These are phyloP conservation scores for Chiroxiphia lanceolata DNA, from an alignment of 2,797 vertebrate species.

Conservation along the genomic window DNA sequence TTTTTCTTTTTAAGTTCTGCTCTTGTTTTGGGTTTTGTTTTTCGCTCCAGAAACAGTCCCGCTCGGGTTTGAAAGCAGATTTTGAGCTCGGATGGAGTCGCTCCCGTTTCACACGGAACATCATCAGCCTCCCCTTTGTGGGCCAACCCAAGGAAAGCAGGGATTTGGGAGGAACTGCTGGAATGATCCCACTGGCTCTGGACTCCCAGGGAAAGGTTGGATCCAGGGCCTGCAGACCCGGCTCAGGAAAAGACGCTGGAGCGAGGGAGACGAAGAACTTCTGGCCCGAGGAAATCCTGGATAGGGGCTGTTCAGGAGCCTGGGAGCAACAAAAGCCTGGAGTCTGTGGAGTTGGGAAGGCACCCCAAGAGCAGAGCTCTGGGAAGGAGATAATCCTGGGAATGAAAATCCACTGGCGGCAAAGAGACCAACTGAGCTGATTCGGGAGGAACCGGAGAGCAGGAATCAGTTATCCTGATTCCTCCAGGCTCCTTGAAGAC, in stretches of 20 bases:
- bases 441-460: background rate
- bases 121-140: background rate
- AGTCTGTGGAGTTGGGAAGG: background rate
- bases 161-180: background rate
- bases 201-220: background rate
- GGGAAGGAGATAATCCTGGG: background rate
- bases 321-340: background rate
- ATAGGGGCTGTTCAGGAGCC: background rate
- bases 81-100: background rate
- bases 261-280: background rate
- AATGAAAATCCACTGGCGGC: background rate
- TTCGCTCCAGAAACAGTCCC: background rate
- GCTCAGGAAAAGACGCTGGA: background rate
- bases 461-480: background rate
- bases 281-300: background rate
- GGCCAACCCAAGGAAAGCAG: background rate
- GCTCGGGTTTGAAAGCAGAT: background rate
- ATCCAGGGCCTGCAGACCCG: background rate
- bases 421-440: background rate
- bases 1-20: background rate
- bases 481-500: background rate
- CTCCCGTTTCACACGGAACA: background rate
- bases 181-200: accelerated
- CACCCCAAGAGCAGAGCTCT: background rate
- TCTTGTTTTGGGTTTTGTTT: accelerated